phyloP scores from a whole-genome alignment of 35 echinoderm and acorn worm species.

The Lytechinus pictus region DNA sequence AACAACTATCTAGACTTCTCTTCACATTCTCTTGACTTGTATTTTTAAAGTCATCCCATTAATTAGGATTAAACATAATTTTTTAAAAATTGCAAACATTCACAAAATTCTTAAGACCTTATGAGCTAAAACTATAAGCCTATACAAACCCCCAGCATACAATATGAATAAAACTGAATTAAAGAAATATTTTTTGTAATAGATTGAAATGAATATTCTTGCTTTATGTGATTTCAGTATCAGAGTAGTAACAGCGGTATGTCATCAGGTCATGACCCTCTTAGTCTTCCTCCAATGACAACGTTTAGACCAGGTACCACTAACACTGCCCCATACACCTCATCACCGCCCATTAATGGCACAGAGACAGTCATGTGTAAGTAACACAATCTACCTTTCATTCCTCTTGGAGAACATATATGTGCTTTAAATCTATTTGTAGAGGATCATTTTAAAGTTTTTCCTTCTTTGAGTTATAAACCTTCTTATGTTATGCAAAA shows the following conservation, averaged over 20 bases:
- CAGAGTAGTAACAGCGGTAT: conserved; percentile 51
- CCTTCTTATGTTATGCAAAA: neutral
- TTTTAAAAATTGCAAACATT: too few relatives aligned
- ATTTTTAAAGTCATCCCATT: too few relatives aligned
- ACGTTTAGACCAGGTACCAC: conserved; percentile 65
- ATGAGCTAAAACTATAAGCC: too few relatives aligned
- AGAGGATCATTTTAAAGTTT: neutral
- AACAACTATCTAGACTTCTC: too few relatives aligned
- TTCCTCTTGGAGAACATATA: neutral
- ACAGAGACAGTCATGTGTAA: conserved; percentile 74
- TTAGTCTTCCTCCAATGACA: conserved; percentile 73
- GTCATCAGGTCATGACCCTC: conserved; percentile 61
- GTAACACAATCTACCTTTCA: neutral
- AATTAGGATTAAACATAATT: too few relatives aligned
- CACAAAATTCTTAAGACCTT: too few relatives aligned
- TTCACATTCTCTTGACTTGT: too few relatives aligned
- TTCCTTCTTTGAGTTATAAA: neutral
- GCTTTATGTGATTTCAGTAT: neutral
- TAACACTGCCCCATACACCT: conserved; percentile 57
- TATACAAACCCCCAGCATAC: too few relatives aligned
- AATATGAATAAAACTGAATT: too few relatives aligned
- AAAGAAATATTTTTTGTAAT: neutral
- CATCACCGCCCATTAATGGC: conserved; percentile 70
- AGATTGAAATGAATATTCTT: neutral
- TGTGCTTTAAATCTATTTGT: neutral